Base-by-base conservation (phyloP, 1,140 invertebrate species). In the Drosophila ohnishii region DNA sequence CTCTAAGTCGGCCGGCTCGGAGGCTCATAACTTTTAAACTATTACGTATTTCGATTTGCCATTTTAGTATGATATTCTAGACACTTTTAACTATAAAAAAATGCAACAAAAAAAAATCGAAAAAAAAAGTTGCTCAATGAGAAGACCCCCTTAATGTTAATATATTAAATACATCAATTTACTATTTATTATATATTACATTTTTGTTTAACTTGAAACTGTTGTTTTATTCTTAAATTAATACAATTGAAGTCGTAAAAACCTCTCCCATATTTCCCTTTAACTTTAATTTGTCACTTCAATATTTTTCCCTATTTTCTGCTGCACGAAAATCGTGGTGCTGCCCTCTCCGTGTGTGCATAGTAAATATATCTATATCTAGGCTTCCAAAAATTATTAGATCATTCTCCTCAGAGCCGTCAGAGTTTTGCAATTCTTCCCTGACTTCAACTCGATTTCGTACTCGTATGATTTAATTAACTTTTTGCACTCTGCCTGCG, bases 381-480 rank as follows among this genome's bases (percentile, higher is more conserved):
- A 10, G 45, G 37, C 19, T 56, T 25, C 42, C 6, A 14, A 53
- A 53, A 51, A 40, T 60, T 76, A 80, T 80, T 77, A 72, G 78
- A 61, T 80, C 78, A 77, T 72, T 76, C 72, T 63, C 59, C 34
- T 22, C 34, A 10, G 5, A 35, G 34, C 4, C 34, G 13, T 9
- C 34, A n/a, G 19, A 5, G 34, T 80, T 60, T 71, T 44, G 78
- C 78, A 80, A 80, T 76, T 48, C 67, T 64, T 67, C 67, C 35
- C n/a, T 28, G 25, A 5, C 25, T 28, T 28, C 45, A 19, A 28
- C 34, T 3, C 16, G 25, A 51, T 32, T 34, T 25, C 25, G 5
- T 28, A 28, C 25, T 28, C 34, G 40, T 61, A 53, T 65, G 61
- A 64, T 67, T 85, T 84, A 80, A 79, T 69, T 79, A 84, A 69